Conservation (phyloP, 2,888 invertebrate genomes). For the Phrixothrix hirtus region DNA sequence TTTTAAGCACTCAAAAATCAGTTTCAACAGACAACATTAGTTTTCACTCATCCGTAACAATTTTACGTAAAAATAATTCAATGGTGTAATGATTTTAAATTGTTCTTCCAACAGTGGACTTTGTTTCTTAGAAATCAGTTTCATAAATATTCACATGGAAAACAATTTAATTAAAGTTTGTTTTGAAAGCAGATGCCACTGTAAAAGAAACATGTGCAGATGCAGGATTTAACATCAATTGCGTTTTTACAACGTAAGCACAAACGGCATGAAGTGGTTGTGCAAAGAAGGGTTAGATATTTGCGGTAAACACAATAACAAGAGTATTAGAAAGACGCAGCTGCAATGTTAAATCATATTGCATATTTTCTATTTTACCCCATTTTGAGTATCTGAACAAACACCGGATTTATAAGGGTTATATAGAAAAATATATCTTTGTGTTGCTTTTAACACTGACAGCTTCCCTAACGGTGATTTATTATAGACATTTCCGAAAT, state of each 20-base stretch:
- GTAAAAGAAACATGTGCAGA: conserved; percentile 7
- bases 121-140: too few relatives aligned
- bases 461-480: too few relatives aligned
- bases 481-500: not conserved
- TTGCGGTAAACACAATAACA: conserved; percentile 21
- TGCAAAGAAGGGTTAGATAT: conserved; percentile 25
- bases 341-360: conserved; percentile 25
- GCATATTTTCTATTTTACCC: conserved; percentile 8
- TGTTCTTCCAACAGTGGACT: too few relatives aligned
- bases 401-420: conserved; percentile 23
- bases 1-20: too few relatives aligned
- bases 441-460: too few relatives aligned
- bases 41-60: too few relatives aligned
- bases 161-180: too few relatives aligned
- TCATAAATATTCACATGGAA: too few relatives aligned
- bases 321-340: conserved; percentile 14
- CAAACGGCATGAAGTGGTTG: conserved; percentile 12
- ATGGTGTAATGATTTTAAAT: too few relatives aligned
- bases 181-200: conserved; percentile 6
- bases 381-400: conserved; percentile 17
- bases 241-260: conserved; percentile 3
- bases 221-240: conserved; percentile 6
- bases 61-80: too few relatives aligned
- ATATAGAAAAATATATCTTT: not conserved
- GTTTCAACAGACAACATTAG: too few relatives aligned